Evolutionary conservation across 2,113 vertebrate genomes (phyloP).

Genomic region (Oryzias javanicus): DNA sequence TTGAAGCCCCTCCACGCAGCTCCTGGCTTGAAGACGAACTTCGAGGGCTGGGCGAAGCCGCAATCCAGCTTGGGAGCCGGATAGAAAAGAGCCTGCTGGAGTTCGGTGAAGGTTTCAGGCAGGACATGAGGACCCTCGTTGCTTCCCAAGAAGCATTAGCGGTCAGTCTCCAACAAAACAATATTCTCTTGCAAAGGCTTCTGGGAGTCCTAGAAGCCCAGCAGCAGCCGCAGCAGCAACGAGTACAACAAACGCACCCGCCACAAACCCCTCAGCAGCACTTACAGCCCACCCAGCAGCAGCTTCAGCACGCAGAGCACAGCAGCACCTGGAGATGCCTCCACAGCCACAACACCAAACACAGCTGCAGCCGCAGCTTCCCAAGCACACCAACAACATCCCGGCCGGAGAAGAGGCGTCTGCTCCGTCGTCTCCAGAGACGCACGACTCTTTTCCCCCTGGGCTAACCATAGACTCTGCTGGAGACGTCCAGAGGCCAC

Average conservation of each 20-base stretch:
- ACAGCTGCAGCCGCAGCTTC: slow-evolving; percentile 46
- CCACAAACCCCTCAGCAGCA: slow-evolving; percentile 61
- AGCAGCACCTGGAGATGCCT: slow-evolving; percentile 41
- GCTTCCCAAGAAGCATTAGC: slow-evolving; percentile 78
- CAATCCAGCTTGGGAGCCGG: slow-evolving; percentile 76
- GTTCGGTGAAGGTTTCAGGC: slow-evolving; percentile 75
- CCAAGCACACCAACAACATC: slow-evolving; percentile 56
- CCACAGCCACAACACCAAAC: slow-evolving; percentile 59
- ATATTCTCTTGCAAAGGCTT: slow-evolving; percentile 78
- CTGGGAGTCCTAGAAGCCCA: slow-evolving; percentile 79
- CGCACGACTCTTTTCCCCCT: slow-evolving; percentile 61
- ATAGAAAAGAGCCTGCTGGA: slow-evolving; percentile 77
- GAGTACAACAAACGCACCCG: slow-evolving; percentile 50
- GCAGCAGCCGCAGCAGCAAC: slow-evolving; percentile 65
- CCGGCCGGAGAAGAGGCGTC: slow-evolving; percentile 42
- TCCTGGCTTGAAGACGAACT: slow-evolving; percentile 82
- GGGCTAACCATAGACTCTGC: slow-evolving; percentile 56
- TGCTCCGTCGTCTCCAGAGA: slow-evolving; percentile 61
- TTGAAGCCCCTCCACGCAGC: slow-evolving; percentile 72
- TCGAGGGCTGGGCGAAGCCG: slow-evolving; percentile 76
- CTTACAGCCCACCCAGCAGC: slow-evolving; percentile 47
- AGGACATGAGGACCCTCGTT: slow-evolving; percentile 77
- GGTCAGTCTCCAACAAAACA: slow-evolving; percentile 80
- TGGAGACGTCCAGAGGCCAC: slow-evolving; percentile 58
- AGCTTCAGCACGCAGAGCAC: slow-evolving; percentile 51